Evolutionary conservation across 2,888 invertebrate species (phyloP).

Genomic region (Petrolisthes cinctipes): DNA sequence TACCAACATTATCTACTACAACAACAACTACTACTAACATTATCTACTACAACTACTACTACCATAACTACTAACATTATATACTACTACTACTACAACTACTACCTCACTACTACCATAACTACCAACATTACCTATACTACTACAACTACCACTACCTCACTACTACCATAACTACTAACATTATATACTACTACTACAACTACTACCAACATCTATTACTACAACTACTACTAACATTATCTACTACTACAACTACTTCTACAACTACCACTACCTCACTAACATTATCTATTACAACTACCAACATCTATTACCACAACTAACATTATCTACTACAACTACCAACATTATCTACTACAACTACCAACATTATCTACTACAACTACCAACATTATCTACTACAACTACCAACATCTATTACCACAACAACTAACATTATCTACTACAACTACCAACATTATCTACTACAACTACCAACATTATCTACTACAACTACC

Average conservation of each 20-base stretch:
- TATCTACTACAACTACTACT: background rate
- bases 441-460: too few relatives aligned
- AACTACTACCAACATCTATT: background rate
- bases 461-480: background rate
- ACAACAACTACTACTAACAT: background rate
- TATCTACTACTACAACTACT: background rate
- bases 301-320: conserved; percentile 14
- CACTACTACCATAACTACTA: background rate
- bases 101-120: too few relatives aligned
- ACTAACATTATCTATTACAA: background rate
- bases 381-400: background rate
- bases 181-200: background rate
- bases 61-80: background rate
- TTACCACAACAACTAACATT: background rate
- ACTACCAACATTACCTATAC: background rate
- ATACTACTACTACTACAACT: background rate
- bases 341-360: background rate
- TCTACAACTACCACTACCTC: background rate
- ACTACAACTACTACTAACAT: conserved; percentile 14
- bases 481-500: background rate
- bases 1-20: background rate
- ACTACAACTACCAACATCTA: background rate
- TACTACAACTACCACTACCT: background rate
- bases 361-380: background rate
- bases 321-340: background rate